phyloP scores from a whole-genome alignment of 2,113 vertebrate genomes.

The Rafetus swinhoei region DNA sequence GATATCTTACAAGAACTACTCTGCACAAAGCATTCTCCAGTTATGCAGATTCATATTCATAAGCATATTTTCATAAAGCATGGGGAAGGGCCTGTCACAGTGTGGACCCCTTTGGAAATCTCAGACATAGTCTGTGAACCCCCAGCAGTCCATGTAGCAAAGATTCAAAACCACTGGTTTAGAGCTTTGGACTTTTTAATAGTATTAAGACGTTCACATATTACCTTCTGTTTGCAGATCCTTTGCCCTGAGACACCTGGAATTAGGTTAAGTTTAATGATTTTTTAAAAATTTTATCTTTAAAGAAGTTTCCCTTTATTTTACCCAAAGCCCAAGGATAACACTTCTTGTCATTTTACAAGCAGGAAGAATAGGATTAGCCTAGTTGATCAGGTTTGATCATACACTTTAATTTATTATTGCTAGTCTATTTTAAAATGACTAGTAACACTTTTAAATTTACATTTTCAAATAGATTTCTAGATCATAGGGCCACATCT shows the following conservation, averaged over 20 bases:
- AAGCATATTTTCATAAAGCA: no score
- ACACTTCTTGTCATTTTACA: neutral
- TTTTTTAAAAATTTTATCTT: neutral
- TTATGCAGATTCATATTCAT: no score
- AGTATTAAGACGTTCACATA: slow-evolving; percentile 29
- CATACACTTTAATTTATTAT: neutral
- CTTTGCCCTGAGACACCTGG: neutral
- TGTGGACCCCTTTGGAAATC: neutral
- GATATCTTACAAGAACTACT: no score
- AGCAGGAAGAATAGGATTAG: neutral
- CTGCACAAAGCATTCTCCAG: no score
- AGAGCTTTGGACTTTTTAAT: slow-evolving; percentile 10
- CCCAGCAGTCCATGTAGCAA: neutral
- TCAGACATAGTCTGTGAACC: neutral
- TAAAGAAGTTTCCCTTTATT: neutral
- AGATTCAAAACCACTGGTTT: neutral
- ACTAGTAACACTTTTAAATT: neutral
- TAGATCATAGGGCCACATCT: neutral
- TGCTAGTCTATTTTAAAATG: neutral
- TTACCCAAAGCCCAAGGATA: neutral
- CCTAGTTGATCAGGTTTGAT: neutral
- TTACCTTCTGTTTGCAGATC: neutral
- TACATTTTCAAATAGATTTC: neutral
- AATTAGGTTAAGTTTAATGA: slow-evolving; percentile 20
- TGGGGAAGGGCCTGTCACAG: no score